Percentiles rank a stretch among this genome's conserved stretches.
Conservation (phyloP, 2,797 vertebrate genomes). For the Buceros bicornis region DNA sequence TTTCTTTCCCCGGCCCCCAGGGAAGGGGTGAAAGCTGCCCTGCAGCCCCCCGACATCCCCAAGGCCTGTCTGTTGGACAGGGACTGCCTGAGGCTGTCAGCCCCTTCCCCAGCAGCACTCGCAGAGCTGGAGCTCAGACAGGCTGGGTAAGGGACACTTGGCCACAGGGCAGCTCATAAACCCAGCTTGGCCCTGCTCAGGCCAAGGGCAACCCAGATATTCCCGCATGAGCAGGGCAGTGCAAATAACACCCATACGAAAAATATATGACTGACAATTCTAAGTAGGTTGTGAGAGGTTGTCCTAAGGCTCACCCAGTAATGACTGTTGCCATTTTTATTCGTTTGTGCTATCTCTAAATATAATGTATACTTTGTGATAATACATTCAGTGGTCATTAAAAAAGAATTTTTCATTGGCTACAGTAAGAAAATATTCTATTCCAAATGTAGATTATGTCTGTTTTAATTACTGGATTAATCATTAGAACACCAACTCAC, state of each 20-base stretch:
- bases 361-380: background rate
- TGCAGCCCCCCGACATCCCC: rapidly evolving
- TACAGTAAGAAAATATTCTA: background rate
- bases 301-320: background rate
- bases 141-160: background rate
- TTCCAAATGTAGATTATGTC: background rate
- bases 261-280: background rate
- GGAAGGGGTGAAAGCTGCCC: background rate
- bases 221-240: background rate
- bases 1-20: background rate
- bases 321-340: background rate
- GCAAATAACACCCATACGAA: background rate
- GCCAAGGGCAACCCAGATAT: background rate
- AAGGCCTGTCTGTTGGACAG: rapidly evolving
- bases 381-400: background rate
- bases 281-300: background rate
- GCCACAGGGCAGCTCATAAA: rapidly evolving
- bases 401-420: background rate
- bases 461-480: background rate
- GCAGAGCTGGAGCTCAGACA: background rate
- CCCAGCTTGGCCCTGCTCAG: background rate
- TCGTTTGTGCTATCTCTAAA: background rate
- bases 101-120: rapidly evolving
- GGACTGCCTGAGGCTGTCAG: background rate
- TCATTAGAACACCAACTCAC: background rate